Base-by-base conservation (phyloP, 2,113 vertebrate species). In the Dinomys branickii region DNA sequence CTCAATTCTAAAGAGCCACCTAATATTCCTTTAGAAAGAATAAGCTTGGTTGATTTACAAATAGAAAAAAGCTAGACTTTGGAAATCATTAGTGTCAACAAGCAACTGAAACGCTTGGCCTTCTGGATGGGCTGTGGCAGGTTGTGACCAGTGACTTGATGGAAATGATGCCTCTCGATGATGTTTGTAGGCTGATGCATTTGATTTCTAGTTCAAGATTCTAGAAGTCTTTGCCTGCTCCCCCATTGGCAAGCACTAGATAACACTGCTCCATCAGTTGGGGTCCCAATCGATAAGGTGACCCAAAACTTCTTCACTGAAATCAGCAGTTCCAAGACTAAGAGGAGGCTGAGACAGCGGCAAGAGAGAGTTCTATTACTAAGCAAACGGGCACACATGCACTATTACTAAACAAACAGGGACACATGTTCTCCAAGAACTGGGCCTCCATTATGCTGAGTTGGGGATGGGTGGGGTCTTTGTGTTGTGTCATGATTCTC, bases 1-100 rank as follows among this genome's bases (percentile, higher is more conserved):
- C 78, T n/a, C 3, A 84, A 87, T 58, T 58, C 38, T 80, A 17
- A 91, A 52, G 11, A 63, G 13, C 6, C 16, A n/a, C 5, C 11
- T 52, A 80, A 41, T 83, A 59, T 47, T 54, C 28, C 9, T 65
- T 92, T 75, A 82, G 63, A 61, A 71, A 91, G 56, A 91, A 67
- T 84, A n/a, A 77, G 30, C 78, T 80, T 38, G 86, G 24, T 77
- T n/a, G 47, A 58, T 73, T 96, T 92, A 52, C 13, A 93, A 59
- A 63, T 33, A 83, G 14, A 22, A 91, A 91, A 88, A 30, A 78
- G 11, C 38, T 44, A 56, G 73, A 91, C 20, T 14, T 86, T 95
- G 22, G 81, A 83, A 85, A 22, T 73, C 22, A 26, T 82, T 20
- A 38, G 5, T 52, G 26, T 91, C 17, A 88, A 3, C 59, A 94